These are phyloP conservation scores for Drosophila anomelani DNA, from an alignment of 2,888 invertebrate genomes.

Conservation along the genomic window DNA sequence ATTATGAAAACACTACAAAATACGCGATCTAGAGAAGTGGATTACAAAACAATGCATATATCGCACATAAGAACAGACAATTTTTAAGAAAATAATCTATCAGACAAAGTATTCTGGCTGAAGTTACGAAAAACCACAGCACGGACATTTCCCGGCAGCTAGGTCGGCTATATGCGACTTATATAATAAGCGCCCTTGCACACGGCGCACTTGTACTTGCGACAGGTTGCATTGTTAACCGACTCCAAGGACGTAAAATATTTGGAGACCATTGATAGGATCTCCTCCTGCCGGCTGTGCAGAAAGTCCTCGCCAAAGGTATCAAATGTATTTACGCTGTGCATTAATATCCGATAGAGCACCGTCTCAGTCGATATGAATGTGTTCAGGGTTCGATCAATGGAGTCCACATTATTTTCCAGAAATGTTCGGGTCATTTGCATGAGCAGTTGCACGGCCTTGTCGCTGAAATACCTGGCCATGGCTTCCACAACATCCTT, in stretches of 20 bases:
- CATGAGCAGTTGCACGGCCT: slow-evolving; percentile 59
- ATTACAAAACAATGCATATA: background rate
- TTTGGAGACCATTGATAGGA: slow-evolving; percentile 40
- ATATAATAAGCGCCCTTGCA: slow-evolving; percentile 58
- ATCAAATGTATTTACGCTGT: slow-evolving; percentile 65
- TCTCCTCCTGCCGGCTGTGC: slow-evolving; percentile 42
- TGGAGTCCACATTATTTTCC: slow-evolving; percentile 63
- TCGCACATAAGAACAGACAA: background rate
- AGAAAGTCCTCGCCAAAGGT: slow-evolving; percentile 58
- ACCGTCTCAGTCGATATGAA: slow-evolving; percentile 76
- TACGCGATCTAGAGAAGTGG: background rate
- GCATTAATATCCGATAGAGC: slow-evolving; percentile 71
- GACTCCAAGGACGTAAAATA: slow-evolving; percentile 59
- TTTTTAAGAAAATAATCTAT: background rate
- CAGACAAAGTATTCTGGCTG: background rate
- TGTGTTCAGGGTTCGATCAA: slow-evolving; percentile 61
- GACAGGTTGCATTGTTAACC: slow-evolving; percentile 7
- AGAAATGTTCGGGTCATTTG: slow-evolving; percentile 69
- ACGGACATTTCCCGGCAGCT: background rate
- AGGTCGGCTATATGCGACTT: slow-evolving; percentile 35
- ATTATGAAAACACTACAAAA: background rate
- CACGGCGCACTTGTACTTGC: slow-evolving; percentile 44
- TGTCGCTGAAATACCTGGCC: slow-evolving; percentile 58
- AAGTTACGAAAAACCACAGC: background rate
- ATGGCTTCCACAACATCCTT: slow-evolving; percentile 69